phyloP scores from a whole-genome alignment of 2,797 vertebrate genomes.

The Spinus olivaceus region DNA sequence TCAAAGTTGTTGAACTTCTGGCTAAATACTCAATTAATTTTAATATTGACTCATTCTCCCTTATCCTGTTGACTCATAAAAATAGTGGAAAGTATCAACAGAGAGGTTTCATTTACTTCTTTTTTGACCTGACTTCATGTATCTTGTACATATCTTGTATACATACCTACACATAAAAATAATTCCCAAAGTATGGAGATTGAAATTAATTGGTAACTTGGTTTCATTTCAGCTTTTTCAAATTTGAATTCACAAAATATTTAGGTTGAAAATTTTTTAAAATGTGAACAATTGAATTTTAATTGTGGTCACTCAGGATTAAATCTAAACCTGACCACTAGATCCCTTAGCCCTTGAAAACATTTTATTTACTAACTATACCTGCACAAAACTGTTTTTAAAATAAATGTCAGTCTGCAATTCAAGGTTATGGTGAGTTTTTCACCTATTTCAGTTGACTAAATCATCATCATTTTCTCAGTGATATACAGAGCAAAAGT shows the following conservation, averaged over 20 bases:
- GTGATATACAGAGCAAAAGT: not conserved
- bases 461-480: not conserved
- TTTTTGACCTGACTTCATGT: not conserved
- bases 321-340: not conserved
- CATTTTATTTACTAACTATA: not conserved
- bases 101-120: not conserved
- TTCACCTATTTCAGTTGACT: not conserved
- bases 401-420: not conserved
- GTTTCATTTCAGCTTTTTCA: not conserved
- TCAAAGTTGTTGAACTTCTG: not conserved
- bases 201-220: not conserved
- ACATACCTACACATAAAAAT: not conserved
- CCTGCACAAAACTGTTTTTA: not conserved
- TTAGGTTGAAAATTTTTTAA: not conserved
- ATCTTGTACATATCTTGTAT: not conserved
- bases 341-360: not conserved
- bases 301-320: not conserved
- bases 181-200: not conserved
- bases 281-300: not conserved
- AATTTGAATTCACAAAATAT: not conserved
- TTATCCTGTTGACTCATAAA: not conserved
- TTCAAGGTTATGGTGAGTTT: not conserved
- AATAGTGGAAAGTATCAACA: not conserved
- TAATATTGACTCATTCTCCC: not conserved
- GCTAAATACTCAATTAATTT: not conserved